Base-by-base conservation (phyloP, 2,888 invertebrate genomes). In the Pyralis farinalis region DNA sequence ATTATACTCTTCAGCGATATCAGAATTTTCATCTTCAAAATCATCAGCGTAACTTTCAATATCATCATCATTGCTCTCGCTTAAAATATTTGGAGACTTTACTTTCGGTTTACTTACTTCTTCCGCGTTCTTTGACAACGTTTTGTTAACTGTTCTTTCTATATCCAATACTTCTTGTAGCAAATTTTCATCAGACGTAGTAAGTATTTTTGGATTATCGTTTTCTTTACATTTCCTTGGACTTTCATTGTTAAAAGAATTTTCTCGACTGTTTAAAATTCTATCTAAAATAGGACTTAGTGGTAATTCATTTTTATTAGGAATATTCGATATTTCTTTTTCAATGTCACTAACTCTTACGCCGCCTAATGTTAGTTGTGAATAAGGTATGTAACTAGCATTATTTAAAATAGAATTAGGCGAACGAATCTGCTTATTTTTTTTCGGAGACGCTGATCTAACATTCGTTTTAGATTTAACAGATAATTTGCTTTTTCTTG, bases 181-280 rank as follows among this genome's bases (percentile, higher is more conserved):
- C 53, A 87, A 71, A 53, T 86, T 84, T 63, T 88, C 87, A 61
- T 88, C 88, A 5, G 88, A 88, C 8, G 81, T 82, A 7, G 76
- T 79, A 21, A 87, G 58, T 42, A 83, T 58, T 49, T 71, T 75
- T 7, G 54, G 43, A 34, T 48, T 67, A n/a, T 61, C 47, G 33
- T 57, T 63, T 32, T 55, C 29, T 47, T 56, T 60, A 7, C 40
- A 42, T 43, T 58, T 63, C 50, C 47, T 63, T 8, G 75, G 61
- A 41, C 63, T 78, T 27, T 65, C 63, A 39, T 58, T 65, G 27
- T 65, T 57, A 40, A 72, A 72, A 1, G 84, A 84, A 54, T 82
- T 78, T 58, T 86, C 84, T 44, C 68, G 64, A 41, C 82, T 83
- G 29, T 67, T 77, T 44, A 84, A 55, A 32, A 87, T 83, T 63